These are phyloP conservation scores for Pachyrhynchus sulphureomaculatus DNA, from an alignment of 1,140 invertebrate genomes.

Conservation along the genomic window DNA sequence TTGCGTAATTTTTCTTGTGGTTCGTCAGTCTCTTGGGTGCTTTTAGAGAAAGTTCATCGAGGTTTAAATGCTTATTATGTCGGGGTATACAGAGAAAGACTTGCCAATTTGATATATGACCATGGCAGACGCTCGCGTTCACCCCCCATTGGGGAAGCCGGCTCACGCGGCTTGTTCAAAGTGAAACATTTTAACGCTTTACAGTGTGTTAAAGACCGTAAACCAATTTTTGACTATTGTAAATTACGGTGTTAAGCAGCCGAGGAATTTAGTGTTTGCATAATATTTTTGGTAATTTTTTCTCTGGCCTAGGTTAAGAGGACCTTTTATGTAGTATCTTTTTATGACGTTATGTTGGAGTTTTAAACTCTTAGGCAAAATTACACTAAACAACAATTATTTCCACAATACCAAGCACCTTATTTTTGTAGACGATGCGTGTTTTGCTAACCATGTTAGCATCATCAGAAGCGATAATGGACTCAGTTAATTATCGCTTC, in stretches of 20 bases:
- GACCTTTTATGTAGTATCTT: no score
- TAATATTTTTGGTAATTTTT: no score
- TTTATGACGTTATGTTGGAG: no score
- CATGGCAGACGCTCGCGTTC: constrained; percentile 26
- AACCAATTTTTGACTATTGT: constrained; percentile 10
- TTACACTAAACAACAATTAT: no score
- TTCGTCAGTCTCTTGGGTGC: constrained; percentile 26
- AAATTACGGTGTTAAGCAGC: background rate
- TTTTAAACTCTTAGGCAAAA: no score
- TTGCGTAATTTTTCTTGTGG: constrained; percentile 29
- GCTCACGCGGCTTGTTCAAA: constrained; percentile 23
- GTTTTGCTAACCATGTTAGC: no score
- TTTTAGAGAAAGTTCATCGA: constrained; percentile 31
- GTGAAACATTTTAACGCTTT: constrained; percentile 28
- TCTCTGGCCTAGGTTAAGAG: no score
- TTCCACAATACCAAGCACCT: no score
- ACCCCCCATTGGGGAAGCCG: constrained; percentile 11
- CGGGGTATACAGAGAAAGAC: constrained; percentile 32
- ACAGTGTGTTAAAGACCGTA: constrained; percentile 12
- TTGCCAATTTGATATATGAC: constrained; percentile 42
- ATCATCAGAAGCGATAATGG: no score
- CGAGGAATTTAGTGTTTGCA: no score
- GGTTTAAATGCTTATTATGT: constrained; percentile 42
- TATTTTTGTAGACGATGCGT: no score
- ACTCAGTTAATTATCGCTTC: no score